Evolutionary conservation across 2,113 vertebrate species (phyloP), one percentile per base, ranked within the genome.

Genomic region (Corvus moneduloides): DNA sequence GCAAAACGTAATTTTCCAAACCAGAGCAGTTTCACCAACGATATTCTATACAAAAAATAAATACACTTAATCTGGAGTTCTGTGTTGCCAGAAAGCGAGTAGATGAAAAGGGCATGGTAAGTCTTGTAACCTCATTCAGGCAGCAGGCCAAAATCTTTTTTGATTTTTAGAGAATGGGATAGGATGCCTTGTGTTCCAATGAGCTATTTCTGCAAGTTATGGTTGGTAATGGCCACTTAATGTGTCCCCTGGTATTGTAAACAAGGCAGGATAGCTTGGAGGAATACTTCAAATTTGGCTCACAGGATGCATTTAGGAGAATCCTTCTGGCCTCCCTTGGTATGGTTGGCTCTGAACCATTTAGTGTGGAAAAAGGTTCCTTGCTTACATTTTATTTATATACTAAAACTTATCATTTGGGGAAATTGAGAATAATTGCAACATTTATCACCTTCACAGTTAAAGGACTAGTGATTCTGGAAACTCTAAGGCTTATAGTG

Each of bases 1-100:
- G 62, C 44, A 95, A 91, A 73, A 52, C 33, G 33, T 69, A 56
- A 69, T 94, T 84, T 94, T 97, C 67, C 86, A 92, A 72, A 52
- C 41, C 75, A 97, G 90, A 86, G 33, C 48, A 62, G 90, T 97
- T 96, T 91, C 48, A 54, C 39, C 69, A 26, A 43, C 22, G 33
- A 62, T 35, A 51, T n/a, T 93, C 68, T 72, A n/a, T 30, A 63
- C 20, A n/a, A 84, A 83, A 73, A 49, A 26, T 6, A 75, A 66
- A 79, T 41, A 63, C 9, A 41, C 16, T 27, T 82, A 22, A 62
- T 67, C 55, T 30, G 27, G 22, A 59, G 46, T 56, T 39, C 24
- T 24, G 11, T 37, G 39, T 33, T 71, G 59, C 37, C 27, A 55
- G 44, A 78, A 54, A 74, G 39, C 7, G 27, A 52, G 59, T 15